Base-by-base conservation (phyloP, 2,113 vertebrate genomes). In the Tachysurus vachellii region DNA sequence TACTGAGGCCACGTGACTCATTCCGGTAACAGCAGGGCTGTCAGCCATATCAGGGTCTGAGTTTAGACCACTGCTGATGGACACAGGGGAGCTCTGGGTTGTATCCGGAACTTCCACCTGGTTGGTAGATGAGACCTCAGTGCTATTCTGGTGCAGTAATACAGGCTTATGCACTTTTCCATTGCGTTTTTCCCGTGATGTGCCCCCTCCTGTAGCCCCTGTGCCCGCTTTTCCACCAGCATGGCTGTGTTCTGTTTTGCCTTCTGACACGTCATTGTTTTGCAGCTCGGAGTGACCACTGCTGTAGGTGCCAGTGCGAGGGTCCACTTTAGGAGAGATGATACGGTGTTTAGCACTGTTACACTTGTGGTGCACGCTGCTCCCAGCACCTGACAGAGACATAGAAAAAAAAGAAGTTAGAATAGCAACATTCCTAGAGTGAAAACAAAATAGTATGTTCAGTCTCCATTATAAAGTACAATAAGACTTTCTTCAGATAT, bases 271-370 rank as follows among this genome's bases (percentile, higher is more conserved):
- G 64, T 99, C 98, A 0, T 98, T 99, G 94, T 99, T 99, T 92
- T 99, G 98, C 57, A 99, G 97, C 94, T 99, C 98, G 0, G 97
- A 95, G 94, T 99, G 97, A 92, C 95, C 87, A 86, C 97, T 97
- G 92, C 94, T 92, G 92, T 97, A 98, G 88, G 96, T 96, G 28
- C 97, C 97, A 0, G 97, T 95, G 94, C 98, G 95, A 10, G 98
- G 96, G 87, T 99, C 98, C 85, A 99, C 97, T 93, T 99, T 99
- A 36, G 98, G 98, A 73, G 98, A 99, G 95, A 99, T 99, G 95
- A 99, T 99, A 89, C 98, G 98, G 88, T 99, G 98, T 94, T 99
- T 99, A 96, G 98, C 97, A 94, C 98, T 99, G 96, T 98, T 99
- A 94, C 98, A 99, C 95, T 99, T 99, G 95, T 99, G 98, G 93